Conservation (phyloP, 2,888 invertebrate genomes). For the Meghimatium bilineatum region DNA sequence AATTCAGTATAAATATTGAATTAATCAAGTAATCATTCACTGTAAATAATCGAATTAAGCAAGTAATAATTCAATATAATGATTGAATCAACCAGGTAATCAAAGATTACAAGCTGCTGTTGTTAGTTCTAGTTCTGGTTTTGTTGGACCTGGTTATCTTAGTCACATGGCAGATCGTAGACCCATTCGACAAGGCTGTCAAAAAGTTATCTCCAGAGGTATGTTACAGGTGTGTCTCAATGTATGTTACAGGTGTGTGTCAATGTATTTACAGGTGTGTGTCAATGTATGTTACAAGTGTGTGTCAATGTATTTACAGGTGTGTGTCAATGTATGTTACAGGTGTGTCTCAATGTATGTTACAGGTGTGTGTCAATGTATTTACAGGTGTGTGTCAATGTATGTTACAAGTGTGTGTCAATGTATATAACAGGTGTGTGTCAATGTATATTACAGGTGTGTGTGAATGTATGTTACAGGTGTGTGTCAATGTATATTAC, state of each 20-base stretch:
- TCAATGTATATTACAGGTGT: neutral
- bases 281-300: neutral
- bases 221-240: conserved; percentile 75
- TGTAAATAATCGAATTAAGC: no score
- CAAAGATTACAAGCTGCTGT: conserved; percentile 97
- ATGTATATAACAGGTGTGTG: conserved; percentile 81
- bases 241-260: neutral
- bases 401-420: no score
- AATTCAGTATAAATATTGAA: no score
- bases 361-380: neutral
- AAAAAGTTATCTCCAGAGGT: conserved; percentile 93
- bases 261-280: neutral
- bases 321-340: no score
- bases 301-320: no score
- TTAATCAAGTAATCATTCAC: no score
- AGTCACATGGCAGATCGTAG: conserved; percentile 97
- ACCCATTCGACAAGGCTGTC: conserved; percentile 87
- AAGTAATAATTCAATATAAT: neutral
- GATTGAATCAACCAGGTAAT: conserved; percentile 85
- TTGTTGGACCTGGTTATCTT: conserved; percentile 94
- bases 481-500: neutral
- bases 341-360: no score
- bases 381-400: no score
- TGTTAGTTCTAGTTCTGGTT: conserved; percentile 95
- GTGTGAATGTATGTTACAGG: neutral